Evolutionary conservation across 2,888 invertebrate genomes (phyloP).

Genomic region (Mesorhabditis spiculigera): DNA sequence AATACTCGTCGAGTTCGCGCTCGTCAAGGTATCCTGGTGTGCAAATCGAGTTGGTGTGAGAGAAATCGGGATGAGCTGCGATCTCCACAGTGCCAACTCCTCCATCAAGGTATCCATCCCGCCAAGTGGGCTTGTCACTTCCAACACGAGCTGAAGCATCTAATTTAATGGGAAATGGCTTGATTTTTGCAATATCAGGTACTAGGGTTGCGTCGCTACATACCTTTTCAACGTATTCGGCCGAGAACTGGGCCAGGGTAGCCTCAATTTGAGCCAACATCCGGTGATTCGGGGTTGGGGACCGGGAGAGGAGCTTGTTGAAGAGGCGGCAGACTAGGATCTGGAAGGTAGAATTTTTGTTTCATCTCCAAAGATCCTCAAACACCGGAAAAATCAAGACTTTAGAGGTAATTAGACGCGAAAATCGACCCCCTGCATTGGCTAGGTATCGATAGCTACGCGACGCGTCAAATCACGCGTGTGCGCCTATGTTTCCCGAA

Average conservation of each 20-base stretch:
- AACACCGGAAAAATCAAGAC: not conserved
- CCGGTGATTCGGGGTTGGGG: constrained; percentile 42
- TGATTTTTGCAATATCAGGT: not conserved
- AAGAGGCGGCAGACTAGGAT: constrained; percentile 51
- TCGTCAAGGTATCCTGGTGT: constrained; percentile 11
- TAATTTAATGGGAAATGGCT: constrained; percentile 1
- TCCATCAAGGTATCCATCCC: constrained; percentile 38
- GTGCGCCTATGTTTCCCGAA: no score
- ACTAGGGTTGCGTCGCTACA: not conserved
- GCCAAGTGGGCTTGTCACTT: constrained; percentile 29
- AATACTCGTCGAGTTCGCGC: constrained; percentile 8
- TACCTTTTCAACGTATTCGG: constrained; percentile 48
- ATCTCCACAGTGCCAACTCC: constrained; percentile 38
- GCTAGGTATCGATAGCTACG: no score
- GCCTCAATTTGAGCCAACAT: constrained; percentile 46
- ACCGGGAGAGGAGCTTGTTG: constrained; percentile 45
- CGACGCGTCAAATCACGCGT: no score
- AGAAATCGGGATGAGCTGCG: constrained; percentile 23
- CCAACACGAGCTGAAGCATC: constrained; percentile 34
- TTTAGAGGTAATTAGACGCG: no score
- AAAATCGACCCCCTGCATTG: no score
- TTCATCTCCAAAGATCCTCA: not conserved
- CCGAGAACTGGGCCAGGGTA: constrained; percentile 41
- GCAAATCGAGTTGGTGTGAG: constrained; percentile 20
- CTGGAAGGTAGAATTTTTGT: constrained; percentile 19